Base-by-base conservation (phyloP, 2,113 vertebrate genomes). In the Pseudolaguvia tuberculata region DNA sequence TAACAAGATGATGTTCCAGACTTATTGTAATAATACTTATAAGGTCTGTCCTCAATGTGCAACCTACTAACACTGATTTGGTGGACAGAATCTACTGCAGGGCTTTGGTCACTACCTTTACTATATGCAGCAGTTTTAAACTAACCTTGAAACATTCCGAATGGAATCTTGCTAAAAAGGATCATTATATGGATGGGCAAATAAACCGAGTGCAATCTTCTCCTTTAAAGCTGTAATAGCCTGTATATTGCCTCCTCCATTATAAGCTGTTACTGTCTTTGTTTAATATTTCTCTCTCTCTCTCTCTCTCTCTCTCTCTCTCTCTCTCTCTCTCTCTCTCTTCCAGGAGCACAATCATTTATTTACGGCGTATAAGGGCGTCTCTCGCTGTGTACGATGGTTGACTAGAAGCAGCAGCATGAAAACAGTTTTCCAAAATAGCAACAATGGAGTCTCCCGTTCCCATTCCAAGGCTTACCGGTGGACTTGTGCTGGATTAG, bases 391-490 rank as follows among this genome's bases (percentile, higher is more conserved):
- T 59, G 63, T 65, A 59, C 14, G 31, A 35, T 47, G 75, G 79
- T 90, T 88, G 92, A 93, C 94, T 95, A 94, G 95, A 97, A 95
- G 93, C 92, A 93, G 92, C 86, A 83, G 92, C 86, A 83, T 91
- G 74, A 83, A 87, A 88, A 17, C n/a, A 86, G 86, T 86, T 87
- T 89, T 82, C 89, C 86, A 84, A 87, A 78, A 90, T 90, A 85
- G 88, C 82, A 86, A 71, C 74, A 73, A 83, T 75, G 87, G 84
- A 81, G 85, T 83, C 83, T 84, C 86, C 82, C 84, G 90, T 94
- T 84, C 86, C 82, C 83, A 91, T 94, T 97, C 95, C 95, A 96
- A 97, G 97, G 95, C 97, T 99, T 98, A 99, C 97, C 97, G 92
- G 94, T 94, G 89, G 92, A 92, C 91, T 96, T 94, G 78, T 94